A percentile compares a stretch with the other conserved stretches of the same genome.
Evolutionary conservation across 2,888 invertebrate species (phyloP).

Genomic region (Anagyrus pseudococci): DNA sequence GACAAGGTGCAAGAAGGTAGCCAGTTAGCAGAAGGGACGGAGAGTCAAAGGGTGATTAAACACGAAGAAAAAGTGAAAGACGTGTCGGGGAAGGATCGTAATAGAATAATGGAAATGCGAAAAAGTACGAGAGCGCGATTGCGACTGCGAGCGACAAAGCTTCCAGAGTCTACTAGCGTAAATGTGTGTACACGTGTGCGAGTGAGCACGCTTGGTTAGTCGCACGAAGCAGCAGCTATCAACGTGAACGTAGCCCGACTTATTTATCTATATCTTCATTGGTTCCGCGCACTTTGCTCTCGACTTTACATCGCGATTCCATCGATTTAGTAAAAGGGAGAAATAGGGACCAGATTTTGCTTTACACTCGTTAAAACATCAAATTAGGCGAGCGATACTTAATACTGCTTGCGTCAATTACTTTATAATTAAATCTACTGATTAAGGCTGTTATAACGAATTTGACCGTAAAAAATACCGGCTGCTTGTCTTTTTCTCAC

Average conservation of each 20-base stretch:
- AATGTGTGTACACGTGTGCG: no score
- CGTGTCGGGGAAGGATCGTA: constrained; percentile 2
- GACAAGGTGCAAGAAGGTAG: not conserved
- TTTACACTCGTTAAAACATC: not conserved
- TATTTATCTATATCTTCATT: constrained; percentile 16
- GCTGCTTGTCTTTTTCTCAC: no score
- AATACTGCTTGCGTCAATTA: no score
- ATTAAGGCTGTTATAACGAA: no score
- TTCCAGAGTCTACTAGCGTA: no score
- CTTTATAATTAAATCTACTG: no score
- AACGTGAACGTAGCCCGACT: no score
- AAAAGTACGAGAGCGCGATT: constrained; percentile 5
- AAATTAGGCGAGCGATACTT: constrained; percentile 23
- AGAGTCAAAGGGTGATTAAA: constrained; percentile 1
- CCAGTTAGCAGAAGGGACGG: not conserved
- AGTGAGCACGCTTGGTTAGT: not conserved
- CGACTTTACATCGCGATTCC: constrained; percentile 23
- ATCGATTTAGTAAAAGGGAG: constrained; percentile 26
- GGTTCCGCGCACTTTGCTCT: constrained; percentile 4
- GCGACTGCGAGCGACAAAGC: no score
- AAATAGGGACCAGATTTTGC: not conserved
- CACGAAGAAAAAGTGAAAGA: not conserved
- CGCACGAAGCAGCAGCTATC: not conserved
- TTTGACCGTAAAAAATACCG: no score
- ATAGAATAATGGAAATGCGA: constrained; percentile 25